Evolutionary conservation across 2,113 vertebrate genomes (phyloP).

Genomic region (Laticauda laticaudata): DNA sequence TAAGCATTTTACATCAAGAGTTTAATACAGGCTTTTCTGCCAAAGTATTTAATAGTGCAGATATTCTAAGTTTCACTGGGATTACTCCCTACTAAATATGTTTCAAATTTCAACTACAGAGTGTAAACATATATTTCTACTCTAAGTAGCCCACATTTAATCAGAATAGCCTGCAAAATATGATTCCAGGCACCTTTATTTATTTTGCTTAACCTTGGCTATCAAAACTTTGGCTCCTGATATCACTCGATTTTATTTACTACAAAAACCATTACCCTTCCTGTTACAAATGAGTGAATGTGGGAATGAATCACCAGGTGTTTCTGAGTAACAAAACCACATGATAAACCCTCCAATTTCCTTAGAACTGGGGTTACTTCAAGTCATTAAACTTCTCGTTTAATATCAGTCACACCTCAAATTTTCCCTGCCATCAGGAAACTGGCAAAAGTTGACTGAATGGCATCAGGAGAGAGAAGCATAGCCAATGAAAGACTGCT

Average conservation of each 20-base stretch:
- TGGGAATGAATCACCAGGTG: background rate
- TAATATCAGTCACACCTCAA: conserved; percentile 16
- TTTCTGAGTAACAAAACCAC: background rate
- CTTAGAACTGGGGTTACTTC: conserved; percentile 5
- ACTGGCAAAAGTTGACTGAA: background rate
- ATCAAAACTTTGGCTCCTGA: background rate
- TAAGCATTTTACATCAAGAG: background rate
- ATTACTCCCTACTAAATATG: background rate
- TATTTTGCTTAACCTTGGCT: background rate
- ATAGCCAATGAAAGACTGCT: conserved; percentile 4
- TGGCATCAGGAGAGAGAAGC: conserved; percentile 27
- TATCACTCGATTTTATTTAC: background rate
- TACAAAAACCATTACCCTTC: background rate
- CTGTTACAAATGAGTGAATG: conserved; percentile 4
- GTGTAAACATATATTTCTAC: background rate
- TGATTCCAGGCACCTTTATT: background rate
- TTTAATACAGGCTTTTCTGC: background rate
- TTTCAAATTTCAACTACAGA: background rate
- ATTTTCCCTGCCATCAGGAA: conserved; percentile 16
- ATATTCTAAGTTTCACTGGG: background rate
- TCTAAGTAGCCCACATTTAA: background rate
- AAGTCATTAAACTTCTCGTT: conserved; percentile 21
- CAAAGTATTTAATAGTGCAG: background rate
- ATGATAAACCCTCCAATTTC: background rate
- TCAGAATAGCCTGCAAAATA: background rate